Conservation (phyloP, 2,113 vertebrate genomes). For the Ciconia stormi region DNA sequence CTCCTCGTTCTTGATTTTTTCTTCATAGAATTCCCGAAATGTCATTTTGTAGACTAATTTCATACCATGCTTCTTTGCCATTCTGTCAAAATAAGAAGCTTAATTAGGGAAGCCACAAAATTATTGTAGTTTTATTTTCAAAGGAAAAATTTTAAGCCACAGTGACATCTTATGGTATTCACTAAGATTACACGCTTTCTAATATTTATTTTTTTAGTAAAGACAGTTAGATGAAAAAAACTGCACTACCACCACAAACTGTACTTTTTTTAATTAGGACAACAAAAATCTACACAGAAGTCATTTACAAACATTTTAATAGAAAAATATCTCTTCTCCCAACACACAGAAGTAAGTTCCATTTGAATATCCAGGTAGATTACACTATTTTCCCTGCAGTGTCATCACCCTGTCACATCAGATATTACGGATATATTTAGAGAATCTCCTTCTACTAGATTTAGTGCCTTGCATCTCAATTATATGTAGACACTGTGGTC, state of each 20-base stretch:
- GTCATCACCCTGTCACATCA: not conserved
- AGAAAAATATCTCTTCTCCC: not conserved
- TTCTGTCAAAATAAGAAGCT: conserved; percentile 77
- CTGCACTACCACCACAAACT: not conserved
- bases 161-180: conserved; percentile 55
- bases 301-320: not conserved
- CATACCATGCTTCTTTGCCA: conserved; percentile 94
- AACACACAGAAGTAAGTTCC: not conserved
- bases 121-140: not conserved
- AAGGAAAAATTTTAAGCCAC: conserved; percentile 3
- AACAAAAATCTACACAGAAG: not conserved
- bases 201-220: not conserved
- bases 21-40: conserved; percentile 91
- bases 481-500: not conserved
- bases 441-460: not conserved
- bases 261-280: not conserved
- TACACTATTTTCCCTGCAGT: not conserved
- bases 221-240: not conserved
- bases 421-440: not conserved
- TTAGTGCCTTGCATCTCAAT: not conserved
- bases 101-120: not conserved
- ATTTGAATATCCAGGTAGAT: not conserved
- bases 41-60: conserved; percentile 88
- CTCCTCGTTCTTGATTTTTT: conserved; percentile 87
- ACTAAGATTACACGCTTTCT: not conserved